These are phyloP conservation scores for Crypturellus undulatus DNA, from an alignment of 2,113 vertebrate genomes.

Conservation along the genomic window DNA sequence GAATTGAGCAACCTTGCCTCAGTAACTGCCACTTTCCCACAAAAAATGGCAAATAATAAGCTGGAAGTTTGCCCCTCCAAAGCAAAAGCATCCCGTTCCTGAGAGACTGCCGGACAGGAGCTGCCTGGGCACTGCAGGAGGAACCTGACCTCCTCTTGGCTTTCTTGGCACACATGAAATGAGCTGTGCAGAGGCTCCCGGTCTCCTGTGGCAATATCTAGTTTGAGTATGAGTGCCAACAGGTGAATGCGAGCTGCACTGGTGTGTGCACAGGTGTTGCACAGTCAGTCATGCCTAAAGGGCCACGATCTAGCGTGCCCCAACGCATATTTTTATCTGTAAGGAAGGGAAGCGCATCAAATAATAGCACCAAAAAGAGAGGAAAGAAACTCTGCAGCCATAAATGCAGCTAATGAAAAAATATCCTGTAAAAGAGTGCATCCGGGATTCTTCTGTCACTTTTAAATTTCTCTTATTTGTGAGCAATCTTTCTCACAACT, in stretches of 20 bases:
- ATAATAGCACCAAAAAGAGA: background rate
- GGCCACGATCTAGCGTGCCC: background rate
- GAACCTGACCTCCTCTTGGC: background rate
- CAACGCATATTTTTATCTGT: background rate
- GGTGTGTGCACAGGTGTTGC: background rate
- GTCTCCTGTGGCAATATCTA: background rate
- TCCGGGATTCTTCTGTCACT: background rate
- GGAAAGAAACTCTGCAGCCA: background rate
- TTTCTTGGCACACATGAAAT: accelerated
- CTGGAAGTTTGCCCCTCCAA: background rate
- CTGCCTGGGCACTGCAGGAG: background rate
- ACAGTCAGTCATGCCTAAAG: accelerated
- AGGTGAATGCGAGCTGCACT: background rate
- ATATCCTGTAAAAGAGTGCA: background rate
- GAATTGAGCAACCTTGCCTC: background rate
- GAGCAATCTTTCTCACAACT: background rate
- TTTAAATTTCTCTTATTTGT: background rate
- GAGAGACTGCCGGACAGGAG: background rate
- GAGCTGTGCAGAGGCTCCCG: background rate
- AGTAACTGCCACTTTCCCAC: background rate
- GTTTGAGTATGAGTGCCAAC: background rate
- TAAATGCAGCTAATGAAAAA: background rate
- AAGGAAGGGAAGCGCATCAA: background rate
- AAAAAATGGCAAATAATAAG: background rate
- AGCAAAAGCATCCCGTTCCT: background rate